Evolutionary conservation across 1,140 invertebrate species (phyloP).

Genomic region (Teleogryllus occipitalis): DNA sequence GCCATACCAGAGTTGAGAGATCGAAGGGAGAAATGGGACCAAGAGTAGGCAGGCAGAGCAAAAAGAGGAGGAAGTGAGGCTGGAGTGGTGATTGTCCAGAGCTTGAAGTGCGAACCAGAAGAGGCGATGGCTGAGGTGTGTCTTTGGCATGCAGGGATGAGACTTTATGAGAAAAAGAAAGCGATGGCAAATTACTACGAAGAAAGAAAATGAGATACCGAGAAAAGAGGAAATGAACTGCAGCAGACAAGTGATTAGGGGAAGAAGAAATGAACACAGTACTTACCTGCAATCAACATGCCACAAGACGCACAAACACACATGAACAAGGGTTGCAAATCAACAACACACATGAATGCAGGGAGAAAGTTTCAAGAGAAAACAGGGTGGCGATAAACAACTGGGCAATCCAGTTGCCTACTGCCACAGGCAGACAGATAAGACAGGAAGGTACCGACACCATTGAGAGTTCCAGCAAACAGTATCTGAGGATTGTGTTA

Average conservation of each 20-base stretch:
- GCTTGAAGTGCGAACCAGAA: neutral
- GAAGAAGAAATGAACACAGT: conserved; percentile 12
- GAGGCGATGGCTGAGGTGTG: neutral
- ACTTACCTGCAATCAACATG: conserved; percentile 15
- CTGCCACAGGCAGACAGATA: neutral
- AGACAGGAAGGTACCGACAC: conserved; percentile 19
- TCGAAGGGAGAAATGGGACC: conserved; percentile 16
- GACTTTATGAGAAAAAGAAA: conserved; percentile 4
- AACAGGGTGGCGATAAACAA: neutral
- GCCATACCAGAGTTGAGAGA: conserved; percentile 11
- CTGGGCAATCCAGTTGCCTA: neutral
- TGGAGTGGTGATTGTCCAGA: neutral
- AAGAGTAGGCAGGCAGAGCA: conserved; percentile 10
- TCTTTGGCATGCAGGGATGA: neutral
- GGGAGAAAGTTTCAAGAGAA: neutral
- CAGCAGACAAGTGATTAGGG: conserved; percentile 9
- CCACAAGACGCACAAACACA: conserved; percentile 15
- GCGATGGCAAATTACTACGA: conserved; percentile 8
- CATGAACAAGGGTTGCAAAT: conserved; percentile 12
- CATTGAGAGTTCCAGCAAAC: conserved; percentile 16
- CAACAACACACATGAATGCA: conserved; percentile 12
- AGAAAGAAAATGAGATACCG: conserved; percentile 13
- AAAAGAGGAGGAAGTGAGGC: neutral
- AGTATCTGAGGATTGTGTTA: conserved; percentile 12
- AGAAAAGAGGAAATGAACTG: neutral